Base-by-base conservation (phyloP, 2,797 vertebrate genomes). In the Rhabdomys pumilio region DNA sequence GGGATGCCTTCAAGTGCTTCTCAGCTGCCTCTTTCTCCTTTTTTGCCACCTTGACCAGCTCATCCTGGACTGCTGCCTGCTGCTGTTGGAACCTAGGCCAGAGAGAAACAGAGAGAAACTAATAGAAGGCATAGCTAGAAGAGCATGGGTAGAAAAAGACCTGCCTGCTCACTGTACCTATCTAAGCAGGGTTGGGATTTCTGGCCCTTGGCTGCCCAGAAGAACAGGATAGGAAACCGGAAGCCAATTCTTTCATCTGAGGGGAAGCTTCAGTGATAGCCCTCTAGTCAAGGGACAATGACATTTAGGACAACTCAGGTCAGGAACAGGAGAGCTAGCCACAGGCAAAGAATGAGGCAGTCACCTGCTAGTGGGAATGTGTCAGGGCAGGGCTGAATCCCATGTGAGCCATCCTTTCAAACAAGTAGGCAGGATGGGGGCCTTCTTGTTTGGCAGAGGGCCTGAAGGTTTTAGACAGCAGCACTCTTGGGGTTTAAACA, bases 41-140 rank as follows among this genome's bases (percentile, higher is more conserved):
- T 81, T 98, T 98, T 5, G 98, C 98, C 89, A 98, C 96, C 47
- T 98, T 98, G 59, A 98, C 96, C 97, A 99, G 53, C 90, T 99
- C 99, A 59, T 99, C 99, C 90, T 99, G 99, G 94, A 99, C 97
- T 31, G 98, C 97, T 1, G 98, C 98, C 98, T 99, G 99, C 89
- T 99, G 99, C 20, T 85, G 98, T 83, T 99, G 99, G 96, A 99
- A 99, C 98, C 99, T 99, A 93, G 72, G 61, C 4, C 67, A n/a
- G 75, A 15, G 24, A 84, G 73, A 86, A 38, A 57, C 0, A 19
- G 73, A 13, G 41, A 90, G 63, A 93, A 89, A 47, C 19, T 90
- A 59, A 77, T 50, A 79, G 47, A 89, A 13, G 57, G 20, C 47
- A 24, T 63, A 44, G 67, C 55, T n/a, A 31, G 90, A 22, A 88